Evolutionary conservation across 2,113 vertebrate species (phyloP), one percentile per base, ranked within the genome.

Genomic region (Corynorhinus townsendii): DNA sequence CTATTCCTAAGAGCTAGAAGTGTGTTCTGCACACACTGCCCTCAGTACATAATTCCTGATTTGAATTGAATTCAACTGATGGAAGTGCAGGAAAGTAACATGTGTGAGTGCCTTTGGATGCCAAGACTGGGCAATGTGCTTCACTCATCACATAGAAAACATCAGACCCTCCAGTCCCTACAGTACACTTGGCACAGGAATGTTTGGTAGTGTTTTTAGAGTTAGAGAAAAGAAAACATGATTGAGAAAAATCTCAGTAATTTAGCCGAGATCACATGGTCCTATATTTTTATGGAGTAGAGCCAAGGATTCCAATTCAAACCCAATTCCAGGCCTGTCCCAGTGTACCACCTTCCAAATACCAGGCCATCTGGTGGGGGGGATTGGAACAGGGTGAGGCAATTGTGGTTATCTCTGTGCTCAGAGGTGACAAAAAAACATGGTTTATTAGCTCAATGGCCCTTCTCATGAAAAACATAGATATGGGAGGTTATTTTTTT

Each of bases 91-190:
- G 30, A 30, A 72, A n/a, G 38, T 49, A 28, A 49, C 26, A 4
- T 1, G 8, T 75, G 17, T 9, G 24, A 10, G 49, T 47, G n/a
- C 35, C 11, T 17, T 33, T 22, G 3, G 10, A 7, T 71, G 64
- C 19, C n/a, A 5, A 45, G 49, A 24, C 4, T 19, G 1, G 15
- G 17, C 17, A 0, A 15, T 4, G 12, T 6, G 20, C 9, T 4
- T 49, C 26, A 30, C n/a, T 33, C 10, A 5, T 35, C 73, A 17
- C 79, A 9, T 3, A 15, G 56, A 75, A 10, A 19, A 22, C 1
- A 3, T 4, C 9, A 12, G 59, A 17, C n/a, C 15, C 5, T 40
- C 68, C 40, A 3, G 0, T 77, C 52, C 35, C 62, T n/a, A 10
- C 11, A 19, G n/a, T 43, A 35, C 47, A 20, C 33, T 11, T 4